Evolutionary conservation across 2,113 vertebrate species (phyloP).

Genomic region (Puntigrus tetrazona): DNA sequence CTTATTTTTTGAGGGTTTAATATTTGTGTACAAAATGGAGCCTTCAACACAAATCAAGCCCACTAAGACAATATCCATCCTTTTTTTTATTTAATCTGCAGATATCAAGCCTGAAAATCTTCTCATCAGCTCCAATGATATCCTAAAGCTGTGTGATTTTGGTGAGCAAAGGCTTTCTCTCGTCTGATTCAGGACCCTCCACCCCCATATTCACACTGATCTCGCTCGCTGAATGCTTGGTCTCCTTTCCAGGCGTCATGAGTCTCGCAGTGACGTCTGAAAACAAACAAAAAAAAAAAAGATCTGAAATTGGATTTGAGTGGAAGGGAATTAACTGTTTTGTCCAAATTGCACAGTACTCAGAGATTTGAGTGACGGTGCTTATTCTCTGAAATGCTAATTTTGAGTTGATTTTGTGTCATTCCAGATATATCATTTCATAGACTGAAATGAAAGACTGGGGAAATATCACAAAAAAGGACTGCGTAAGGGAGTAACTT

Average conservation of each 20-base stretch:
- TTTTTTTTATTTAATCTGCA: constrained; percentile 59
- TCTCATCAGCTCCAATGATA: constrained; percentile 94
- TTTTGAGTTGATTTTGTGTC: background rate
- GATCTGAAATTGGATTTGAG: background rate
- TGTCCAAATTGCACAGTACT: background rate
- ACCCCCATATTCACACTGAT: constrained; percentile 55
- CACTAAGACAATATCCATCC: background rate
- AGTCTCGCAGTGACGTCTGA: background rate
- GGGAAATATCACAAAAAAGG: background rate
- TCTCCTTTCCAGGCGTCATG: constrained; percentile 42
- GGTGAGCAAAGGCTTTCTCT: constrained; percentile 79
- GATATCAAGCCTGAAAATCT: constrained; percentile 99
- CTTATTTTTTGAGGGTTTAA: no score
- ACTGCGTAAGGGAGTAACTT: background rate
- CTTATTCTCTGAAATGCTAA: background rate
- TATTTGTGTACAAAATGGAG: background rate
- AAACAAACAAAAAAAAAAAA: background rate
- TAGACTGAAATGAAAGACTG: background rate
- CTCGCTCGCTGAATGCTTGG: constrained; percentile 58
- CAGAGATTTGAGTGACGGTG: background rate
- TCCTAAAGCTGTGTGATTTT: constrained; percentile 97
- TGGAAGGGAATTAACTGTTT: constrained; percentile 7
- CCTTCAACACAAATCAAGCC: background rate
- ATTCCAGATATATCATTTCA: background rate
- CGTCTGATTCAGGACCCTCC: constrained; percentile 29